A percentile compares a stretch with the other conserved stretches of the same genome.
Evolutionary conservation across 1,140 invertebrate genomes (phyloP).

Genomic region (Ostrea denselamellosa): DNA sequence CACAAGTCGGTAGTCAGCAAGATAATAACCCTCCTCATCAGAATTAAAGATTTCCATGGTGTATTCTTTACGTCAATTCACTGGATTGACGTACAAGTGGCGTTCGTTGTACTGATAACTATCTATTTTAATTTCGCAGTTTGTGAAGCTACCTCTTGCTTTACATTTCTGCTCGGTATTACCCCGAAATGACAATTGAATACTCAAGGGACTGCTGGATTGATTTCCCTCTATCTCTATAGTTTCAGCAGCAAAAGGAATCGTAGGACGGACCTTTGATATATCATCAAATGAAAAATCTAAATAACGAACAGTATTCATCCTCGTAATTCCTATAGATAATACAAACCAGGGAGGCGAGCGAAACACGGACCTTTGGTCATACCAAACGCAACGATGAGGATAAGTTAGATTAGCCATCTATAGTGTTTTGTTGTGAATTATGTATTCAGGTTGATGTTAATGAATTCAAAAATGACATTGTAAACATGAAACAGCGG

Average conservation of each 20-base stretch:
- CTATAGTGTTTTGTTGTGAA: too few species aligned
- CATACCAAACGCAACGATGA: too few species aligned
- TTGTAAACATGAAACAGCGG: too few species aligned
- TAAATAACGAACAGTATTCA: too few species aligned
- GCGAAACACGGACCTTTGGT: too few species aligned
- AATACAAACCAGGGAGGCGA: too few species aligned
- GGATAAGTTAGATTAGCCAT: too few species aligned
- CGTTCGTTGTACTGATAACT: background rate
- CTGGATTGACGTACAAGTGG: background rate
- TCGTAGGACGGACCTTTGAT: background rate
- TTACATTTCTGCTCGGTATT: background rate
- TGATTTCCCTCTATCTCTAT: background rate
- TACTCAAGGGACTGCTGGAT: background rate
- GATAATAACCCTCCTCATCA: background rate
- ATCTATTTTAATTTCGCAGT: background rate
- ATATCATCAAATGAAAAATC: too few species aligned
- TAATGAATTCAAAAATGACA: too few species aligned
- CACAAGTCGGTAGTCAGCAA: background rate
- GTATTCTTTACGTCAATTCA: background rate
- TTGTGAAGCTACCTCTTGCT: background rate
- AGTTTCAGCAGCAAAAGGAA: constrained; percentile 10
- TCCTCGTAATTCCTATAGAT: too few species aligned
- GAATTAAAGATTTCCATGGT: background rate
- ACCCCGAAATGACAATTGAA: background rate
- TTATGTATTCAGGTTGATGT: too few species aligned